Conservation (phyloP, 1,140 invertebrate genomes). For the Oscheius sp. region DNA sequence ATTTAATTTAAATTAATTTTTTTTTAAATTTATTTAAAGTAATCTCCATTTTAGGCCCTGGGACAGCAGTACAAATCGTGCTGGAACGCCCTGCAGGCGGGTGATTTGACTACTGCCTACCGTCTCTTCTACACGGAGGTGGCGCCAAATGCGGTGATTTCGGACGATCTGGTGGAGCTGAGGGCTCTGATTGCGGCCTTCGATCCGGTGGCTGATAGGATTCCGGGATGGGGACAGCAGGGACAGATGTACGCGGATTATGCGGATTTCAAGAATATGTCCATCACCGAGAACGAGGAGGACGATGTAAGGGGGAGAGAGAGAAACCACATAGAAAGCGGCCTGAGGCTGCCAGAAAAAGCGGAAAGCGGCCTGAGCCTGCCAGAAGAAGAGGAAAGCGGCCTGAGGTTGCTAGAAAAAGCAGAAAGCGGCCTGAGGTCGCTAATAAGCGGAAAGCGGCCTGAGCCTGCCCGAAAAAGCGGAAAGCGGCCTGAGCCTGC, state of each 20-base stretch:
- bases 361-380: too few relatives aligned
- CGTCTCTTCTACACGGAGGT: not conserved
- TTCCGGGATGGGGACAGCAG: conserved; percentile 11
- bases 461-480: too few relatives aligned
- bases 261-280: not conserved
- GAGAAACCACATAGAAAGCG: too few relatives aligned
- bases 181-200: not conserved
- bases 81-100: conserved; percentile 6
- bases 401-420: too few relatives aligned
- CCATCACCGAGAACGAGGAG: not conserved
- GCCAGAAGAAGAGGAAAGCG: too few relatives aligned
- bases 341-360: too few relatives aligned
- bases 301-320: too few relatives aligned
- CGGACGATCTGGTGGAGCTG: conserved; percentile 8
- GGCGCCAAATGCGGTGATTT: conserved; percentile 16
- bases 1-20: too few relatives aligned
- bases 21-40: too few relatives aligned
- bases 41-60: not conserved
- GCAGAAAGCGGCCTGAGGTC: too few relatives aligned
- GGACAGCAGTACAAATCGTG: not conserved
- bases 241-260: conserved; percentile 22
- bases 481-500: too few relatives aligned
- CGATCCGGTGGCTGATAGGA: not conserved
- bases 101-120: not conserved
- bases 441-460: too few relatives aligned